A percentile compares a stretch with the other conserved stretches of the same genome.
Conservation (phyloP, 2,113 vertebrate species). For the Dasyornis broadbenti region DNA sequence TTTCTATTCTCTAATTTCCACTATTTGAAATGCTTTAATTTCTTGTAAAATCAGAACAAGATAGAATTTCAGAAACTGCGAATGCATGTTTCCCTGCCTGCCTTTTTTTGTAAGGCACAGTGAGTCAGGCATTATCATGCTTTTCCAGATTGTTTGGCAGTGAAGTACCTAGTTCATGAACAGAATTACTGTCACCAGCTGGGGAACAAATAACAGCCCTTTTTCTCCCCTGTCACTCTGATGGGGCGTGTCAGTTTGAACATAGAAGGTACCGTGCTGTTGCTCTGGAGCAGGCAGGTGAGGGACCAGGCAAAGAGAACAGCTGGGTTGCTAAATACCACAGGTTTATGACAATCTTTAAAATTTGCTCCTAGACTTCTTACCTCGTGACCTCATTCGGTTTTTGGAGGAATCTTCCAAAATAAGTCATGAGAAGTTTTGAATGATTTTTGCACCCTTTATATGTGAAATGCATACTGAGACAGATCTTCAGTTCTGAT, state of each 20-base stretch:
- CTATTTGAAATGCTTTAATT: slow-evolving; percentile 63
- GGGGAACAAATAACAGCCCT: slow-evolving; percentile 39
- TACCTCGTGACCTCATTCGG: neutral
- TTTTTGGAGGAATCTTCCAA: slow-evolving; percentile 7
- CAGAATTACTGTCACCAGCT: slow-evolving; percentile 45
- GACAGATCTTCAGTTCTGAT: neutral
- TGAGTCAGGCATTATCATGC: slow-evolving; percentile 43
- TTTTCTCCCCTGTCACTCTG: slow-evolving; percentile 19
- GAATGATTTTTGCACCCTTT: neutral
- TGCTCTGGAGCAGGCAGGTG: slow-evolving; percentile 5
- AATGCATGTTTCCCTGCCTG: slow-evolving; percentile 29
- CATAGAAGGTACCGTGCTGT: neutral
- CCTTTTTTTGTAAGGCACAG: neutral
- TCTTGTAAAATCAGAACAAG: slow-evolving; percentile 70
- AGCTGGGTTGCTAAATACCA: neutral
- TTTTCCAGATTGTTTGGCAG: slow-evolving; percentile 56
- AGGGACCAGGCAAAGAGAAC: neutral
- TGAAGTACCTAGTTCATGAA: slow-evolving; percentile 46
- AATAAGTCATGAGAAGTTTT: neutral
- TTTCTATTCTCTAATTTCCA: slow-evolving; percentile 59
- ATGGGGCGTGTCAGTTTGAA: neutral
- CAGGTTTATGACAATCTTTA: neutral
- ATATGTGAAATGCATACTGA: neutral
- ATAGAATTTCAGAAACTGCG: slow-evolving; percentile 59
- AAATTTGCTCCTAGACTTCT: neutral